Evolutionary conservation across 1,140 invertebrate genomes (phyloP).

Genomic region (Dinoponera quadriceps): DNA sequence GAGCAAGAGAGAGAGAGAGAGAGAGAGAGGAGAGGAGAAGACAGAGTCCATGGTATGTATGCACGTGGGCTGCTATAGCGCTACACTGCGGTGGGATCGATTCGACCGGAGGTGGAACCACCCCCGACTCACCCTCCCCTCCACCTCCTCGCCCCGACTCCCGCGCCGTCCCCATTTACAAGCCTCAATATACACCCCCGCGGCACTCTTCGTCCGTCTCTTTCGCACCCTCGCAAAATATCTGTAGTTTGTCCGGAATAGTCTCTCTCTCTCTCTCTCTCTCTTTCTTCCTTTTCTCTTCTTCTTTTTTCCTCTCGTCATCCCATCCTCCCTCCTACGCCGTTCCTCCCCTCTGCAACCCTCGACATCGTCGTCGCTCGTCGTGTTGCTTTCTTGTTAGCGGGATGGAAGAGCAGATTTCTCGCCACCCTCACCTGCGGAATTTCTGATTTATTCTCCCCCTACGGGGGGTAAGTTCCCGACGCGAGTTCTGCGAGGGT

Average conservation of each 20-base stretch:
- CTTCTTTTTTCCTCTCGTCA: conserved; percentile 56
- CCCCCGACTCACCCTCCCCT: conserved; percentile 21
- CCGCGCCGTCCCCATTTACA: conserved; percentile 77
- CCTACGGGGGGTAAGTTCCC: neutral
- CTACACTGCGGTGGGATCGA: conserved; percentile 84
- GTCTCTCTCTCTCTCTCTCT: conserved; percentile 32
- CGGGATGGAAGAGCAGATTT: conserved; percentile 51
- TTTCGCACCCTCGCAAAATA: conserved; percentile 74
- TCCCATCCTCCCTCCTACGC: conserved; percentile 39
- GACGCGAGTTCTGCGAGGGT: neutral
- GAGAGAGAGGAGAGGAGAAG: conserved; percentile 29
- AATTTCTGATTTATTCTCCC: conserved; percentile 52
- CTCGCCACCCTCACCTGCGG: conserved; percentile 33
- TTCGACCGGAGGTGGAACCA: conserved; percentile 78
- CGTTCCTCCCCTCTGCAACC: conserved; percentile 13
- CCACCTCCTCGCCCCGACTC: conserved; percentile 58
- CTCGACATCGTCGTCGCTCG: conserved; percentile 30
- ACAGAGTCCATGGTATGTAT: conserved; percentile 81
- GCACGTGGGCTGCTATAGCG: conserved; percentile 82
- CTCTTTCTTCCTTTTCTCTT: conserved; percentile 8
- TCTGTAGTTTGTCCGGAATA: conserved; percentile 71
- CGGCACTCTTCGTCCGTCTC: conserved; percentile 68
- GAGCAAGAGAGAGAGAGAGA: too few species aligned
- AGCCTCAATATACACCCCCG: conserved; percentile 82
- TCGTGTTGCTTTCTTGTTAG: conserved; percentile 55